Evolutionary conservation across 2,113 vertebrate genomes (phyloP).

Genomic region (Gavia stellata): DNA sequence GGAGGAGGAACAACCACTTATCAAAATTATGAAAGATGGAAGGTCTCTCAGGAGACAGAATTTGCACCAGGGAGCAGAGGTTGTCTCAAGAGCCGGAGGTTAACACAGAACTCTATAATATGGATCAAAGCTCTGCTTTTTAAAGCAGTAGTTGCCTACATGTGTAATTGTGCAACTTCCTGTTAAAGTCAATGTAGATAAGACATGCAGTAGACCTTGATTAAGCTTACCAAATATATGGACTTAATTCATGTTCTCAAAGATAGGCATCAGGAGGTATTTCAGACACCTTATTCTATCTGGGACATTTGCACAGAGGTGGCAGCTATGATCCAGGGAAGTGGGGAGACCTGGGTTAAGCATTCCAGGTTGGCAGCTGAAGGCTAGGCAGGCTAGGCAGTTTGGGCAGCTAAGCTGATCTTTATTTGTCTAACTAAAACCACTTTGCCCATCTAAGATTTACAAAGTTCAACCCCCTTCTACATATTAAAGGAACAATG

Average conservation of each 20-base stretch:
- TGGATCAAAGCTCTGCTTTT: not conserved
- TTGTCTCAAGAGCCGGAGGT: not conserved
- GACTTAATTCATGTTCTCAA: not conserved
- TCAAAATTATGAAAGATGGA: not conserved
- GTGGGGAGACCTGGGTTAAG: not conserved
- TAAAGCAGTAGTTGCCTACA: not conserved
- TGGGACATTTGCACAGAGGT: not conserved
- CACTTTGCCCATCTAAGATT: not conserved
- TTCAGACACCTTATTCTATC: not conserved
- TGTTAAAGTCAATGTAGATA: not conserved
- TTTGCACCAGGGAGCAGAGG: not conserved
- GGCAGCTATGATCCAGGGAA: not conserved
- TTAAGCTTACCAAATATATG: not conserved
- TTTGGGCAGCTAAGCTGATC: not conserved
- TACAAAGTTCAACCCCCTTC: not conserved
- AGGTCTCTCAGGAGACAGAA: not conserved
- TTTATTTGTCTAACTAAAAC: not conserved
- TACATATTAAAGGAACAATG: not conserved
- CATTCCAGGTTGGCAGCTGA: not conserved
- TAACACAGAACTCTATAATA: not conserved
- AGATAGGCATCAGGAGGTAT: not conserved
- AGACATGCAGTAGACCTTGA: not conserved
- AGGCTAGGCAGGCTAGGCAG: not conserved
- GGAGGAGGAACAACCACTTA: not conserved
- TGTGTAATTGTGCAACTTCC: accelerated